Evolutionary conservation across 2,888 invertebrate species (phyloP), one percentile per base, ranked within the genome.

Genomic region (Nomada flava): DNA sequence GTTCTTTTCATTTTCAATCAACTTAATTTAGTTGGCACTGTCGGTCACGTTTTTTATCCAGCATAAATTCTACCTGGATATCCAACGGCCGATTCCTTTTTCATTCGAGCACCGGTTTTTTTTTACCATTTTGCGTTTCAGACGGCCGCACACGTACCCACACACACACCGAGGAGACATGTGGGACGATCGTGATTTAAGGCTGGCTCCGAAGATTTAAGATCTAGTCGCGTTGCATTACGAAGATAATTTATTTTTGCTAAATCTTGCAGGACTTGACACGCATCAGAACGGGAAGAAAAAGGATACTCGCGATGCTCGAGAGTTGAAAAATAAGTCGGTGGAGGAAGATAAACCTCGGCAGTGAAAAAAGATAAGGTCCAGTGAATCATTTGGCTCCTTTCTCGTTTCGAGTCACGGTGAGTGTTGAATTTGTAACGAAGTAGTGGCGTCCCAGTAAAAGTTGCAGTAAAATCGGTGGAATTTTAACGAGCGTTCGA

Each of bases 101-200:
- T 60, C 20, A 57, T 29, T 60, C 64, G 9, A 50, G 63, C 74
- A 52, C 26, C 62, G 69, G 26, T 69, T 69, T 75, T 75, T 68
- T 29, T 47, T 52, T n/a, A 52, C 52, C n/a, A 59, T 70, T 7
- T 59, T 44, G 26, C 23, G 57, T n/a, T 59, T n/a, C 53, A 23
- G 42, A 3, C 59, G 20, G 11, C 44, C 29, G 20, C 23, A 55
- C 47, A 50, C 18, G 23, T 42, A 42, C n/a, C 42, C 44, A 29
- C 29, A 44, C 42, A n/a, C 29, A 11, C n/a, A 29, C 20, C 26
- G n/a, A 47, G 18, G 13, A 53, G 18, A 15, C 60, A 60, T 50
- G 77, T 77, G 80, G 72, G 80, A 72, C 65, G 80, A 80, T 77
- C 77, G 44, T 77, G 80, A 80, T 77, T 77, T 80, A 77, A 77